Evolutionary conservation across 2,797 vertebrate genomes (phyloP).

Genomic region (Crax fasciolata): DNA sequence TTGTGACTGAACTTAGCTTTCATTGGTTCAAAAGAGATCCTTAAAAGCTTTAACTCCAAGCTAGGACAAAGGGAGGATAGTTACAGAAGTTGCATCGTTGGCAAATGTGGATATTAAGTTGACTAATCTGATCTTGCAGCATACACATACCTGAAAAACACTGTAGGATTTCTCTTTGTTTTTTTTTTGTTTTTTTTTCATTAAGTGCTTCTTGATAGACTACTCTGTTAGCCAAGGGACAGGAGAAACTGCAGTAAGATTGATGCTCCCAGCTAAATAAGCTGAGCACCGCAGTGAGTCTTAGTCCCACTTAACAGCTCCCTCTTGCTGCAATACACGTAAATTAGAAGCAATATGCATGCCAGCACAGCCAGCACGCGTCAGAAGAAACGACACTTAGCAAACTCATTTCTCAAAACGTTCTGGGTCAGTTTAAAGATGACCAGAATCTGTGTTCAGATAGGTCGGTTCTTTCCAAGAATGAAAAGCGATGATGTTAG

Average conservation of each 20-base stretch:
- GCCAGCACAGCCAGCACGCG: not conserved
- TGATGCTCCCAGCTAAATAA: slow-evolving; percentile 32
- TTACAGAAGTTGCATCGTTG: not conserved
- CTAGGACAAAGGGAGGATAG: not conserved
- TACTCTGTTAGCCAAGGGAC: slow-evolving; percentile 16
- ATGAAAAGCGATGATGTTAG: not conserved
- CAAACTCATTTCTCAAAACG: not conserved
- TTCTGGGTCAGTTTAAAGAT: not conserved
- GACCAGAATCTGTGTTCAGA: not conserved
- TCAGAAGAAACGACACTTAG: not conserved
- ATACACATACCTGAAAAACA: not conserved
- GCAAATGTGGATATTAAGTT: not conserved
- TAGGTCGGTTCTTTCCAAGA: not conserved
- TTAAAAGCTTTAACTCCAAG: not conserved
- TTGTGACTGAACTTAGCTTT: not conserved
- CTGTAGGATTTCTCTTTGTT: not conserved
- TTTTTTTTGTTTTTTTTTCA: not conserved
- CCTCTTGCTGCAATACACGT: slow-evolving; percentile 54
- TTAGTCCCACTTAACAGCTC: slow-evolving; percentile 56
- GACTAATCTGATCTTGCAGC: not conserved
- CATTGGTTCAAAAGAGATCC: not conserved
- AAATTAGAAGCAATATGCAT: slow-evolving; percentile 12
- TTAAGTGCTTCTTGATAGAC: slow-evolving; percentile 24
- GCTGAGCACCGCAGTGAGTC: not conserved
- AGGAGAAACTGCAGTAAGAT: slow-evolving; percentile 20